These are phyloP conservation scores for Lonchura striata DNA, from an alignment of 2,113 vertebrate species.

Conservation along the genomic window DNA sequence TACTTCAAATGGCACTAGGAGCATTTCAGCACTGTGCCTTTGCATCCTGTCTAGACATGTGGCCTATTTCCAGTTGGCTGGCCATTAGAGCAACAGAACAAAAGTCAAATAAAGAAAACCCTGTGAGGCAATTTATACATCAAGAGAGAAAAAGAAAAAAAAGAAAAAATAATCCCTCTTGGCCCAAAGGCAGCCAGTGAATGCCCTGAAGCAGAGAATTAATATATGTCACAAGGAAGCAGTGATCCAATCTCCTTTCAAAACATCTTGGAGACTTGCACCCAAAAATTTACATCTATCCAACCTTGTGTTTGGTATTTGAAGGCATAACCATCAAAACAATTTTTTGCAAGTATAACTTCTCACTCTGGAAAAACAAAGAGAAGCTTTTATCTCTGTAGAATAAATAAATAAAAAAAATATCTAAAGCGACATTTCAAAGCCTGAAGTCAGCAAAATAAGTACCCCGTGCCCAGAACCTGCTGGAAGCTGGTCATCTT, in stretches of 20 bases:
- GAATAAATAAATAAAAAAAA: neutral
- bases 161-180: neutral
- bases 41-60: neutral
- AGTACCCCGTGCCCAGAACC: neutral
- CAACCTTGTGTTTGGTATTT: neutral
- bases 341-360: neutral
- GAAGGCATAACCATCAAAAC: neutral
- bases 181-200: neutral
- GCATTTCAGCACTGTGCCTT: neutral
- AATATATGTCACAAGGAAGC: neutral
- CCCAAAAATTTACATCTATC: neutral
- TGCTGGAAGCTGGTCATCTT: neutral
- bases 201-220: neutral
- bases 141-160: neutral
- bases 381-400: neutral
- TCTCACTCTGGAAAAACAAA: neutral
- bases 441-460: neutral
- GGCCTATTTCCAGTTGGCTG: constrained; percentile 5
- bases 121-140: neutral
- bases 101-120: neutral
- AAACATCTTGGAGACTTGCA: neutral
- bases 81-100: neutral
- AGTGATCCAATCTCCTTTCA: neutral
- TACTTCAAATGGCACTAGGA: neutral
- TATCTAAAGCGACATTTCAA: neutral